Conservation (phyloP, 2,888 invertebrate genomes). For the Acleris literana region DNA sequence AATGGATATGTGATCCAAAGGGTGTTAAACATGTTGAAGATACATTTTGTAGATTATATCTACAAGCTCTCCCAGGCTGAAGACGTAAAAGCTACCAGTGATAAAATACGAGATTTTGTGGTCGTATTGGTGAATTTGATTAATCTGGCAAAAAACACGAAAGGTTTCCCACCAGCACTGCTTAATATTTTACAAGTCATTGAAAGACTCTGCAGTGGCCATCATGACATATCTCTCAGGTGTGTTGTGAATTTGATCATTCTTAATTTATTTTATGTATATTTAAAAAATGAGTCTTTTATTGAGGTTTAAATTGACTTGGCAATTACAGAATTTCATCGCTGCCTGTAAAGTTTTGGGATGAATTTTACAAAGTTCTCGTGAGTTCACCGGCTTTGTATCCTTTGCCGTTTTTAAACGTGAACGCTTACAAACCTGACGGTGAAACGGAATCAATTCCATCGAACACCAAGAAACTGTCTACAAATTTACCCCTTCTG, state of each 20-base stretch:
- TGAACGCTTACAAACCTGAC: conserved; percentile 43
- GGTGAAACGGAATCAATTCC: conserved; percentile 54
- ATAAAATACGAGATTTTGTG: conserved; percentile 29
- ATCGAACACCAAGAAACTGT: conserved; percentile 56
- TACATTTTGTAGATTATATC: conserved; percentile 49
- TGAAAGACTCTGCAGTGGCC: conserved; percentile 47
- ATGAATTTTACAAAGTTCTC: conserved; percentile 64
- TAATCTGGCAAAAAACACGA: conserved; percentile 43
- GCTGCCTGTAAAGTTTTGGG: conserved; percentile 63
- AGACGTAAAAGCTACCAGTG: conserved; percentile 27
- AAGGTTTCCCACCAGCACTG: conserved; percentile 62
- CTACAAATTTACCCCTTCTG: conserved; percentile 64
- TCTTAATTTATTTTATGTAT: conserved; percentile 9
- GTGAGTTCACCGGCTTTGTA: conserved; percentile 63
- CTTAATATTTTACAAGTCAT: conserved; percentile 60
- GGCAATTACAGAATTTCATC: conserved; percentile 59
- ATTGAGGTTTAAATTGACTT: neutral
- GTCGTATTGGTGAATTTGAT: conserved; percentile 41
- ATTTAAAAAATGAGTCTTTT: too few species aligned
- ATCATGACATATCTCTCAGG: conserved; percentile 49
- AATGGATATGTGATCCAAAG: conserved; percentile 79
- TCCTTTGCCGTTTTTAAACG: conserved; percentile 60
- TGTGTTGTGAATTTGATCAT: conserved; percentile 41
- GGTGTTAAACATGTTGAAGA: conserved; percentile 58
- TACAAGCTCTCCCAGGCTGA: conserved; percentile 41